phyloP scores from a whole-genome alignment of 2,888 invertebrate species.

The Dioctria rufipes region DNA sequence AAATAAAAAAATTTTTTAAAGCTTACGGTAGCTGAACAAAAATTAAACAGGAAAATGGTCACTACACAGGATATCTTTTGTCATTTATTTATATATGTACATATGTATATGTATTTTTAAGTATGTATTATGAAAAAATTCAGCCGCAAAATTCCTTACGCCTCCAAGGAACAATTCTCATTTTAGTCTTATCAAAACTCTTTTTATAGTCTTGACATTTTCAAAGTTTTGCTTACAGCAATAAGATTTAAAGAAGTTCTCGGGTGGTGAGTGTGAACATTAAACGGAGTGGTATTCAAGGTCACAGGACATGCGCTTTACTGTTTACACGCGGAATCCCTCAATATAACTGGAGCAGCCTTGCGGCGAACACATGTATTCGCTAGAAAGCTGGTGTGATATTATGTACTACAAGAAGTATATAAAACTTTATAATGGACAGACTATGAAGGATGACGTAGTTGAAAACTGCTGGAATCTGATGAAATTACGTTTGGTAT shows the following conservation, averaged over 20 bases:
- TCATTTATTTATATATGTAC: too few species aligned
- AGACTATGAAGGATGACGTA: neutral
- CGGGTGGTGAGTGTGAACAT: neutral
- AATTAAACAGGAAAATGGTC: too few species aligned
- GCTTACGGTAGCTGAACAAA: too few species aligned
- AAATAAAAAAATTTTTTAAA: too few species aligned
- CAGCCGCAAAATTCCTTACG: neutral
- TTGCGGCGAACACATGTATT: neutral
- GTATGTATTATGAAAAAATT: too few species aligned
- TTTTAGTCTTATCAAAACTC: neutral
- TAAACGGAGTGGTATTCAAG: neutral
- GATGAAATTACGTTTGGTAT: neutral
- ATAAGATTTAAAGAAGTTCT: neutral
- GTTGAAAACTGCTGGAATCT: neutral
- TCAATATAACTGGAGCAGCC: neutral
- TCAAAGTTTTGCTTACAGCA: neutral
- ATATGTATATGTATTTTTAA: too few species aligned
- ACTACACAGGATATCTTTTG: too few species aligned
- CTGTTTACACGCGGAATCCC: neutral
- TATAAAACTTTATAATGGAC: neutral
- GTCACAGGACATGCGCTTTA: slow-evolving; percentile 4
- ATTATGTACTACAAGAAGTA: neutral
- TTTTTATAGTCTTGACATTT: neutral
- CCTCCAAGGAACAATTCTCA: neutral
- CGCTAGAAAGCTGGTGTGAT: neutral